Conservation (phyloP, 1,140 invertebrate genomes). For the Anoplophora glabripennis region DNA sequence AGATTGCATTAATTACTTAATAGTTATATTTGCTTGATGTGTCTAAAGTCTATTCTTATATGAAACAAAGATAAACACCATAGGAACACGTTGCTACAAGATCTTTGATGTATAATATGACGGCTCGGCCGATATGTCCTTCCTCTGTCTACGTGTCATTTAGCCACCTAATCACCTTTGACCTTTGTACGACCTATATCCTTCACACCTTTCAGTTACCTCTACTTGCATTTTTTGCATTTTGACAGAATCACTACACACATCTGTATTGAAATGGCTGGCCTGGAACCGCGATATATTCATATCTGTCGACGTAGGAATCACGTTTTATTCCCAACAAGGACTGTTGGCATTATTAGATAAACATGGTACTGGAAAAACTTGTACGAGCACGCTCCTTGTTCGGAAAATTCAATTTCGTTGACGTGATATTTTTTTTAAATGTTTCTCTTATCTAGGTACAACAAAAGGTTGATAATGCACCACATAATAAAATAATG, state of each 20-base stretch:
- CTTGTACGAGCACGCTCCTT: too few relatives aligned
- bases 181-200: constrained; percentile 52
- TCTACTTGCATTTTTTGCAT: constrained; percentile 47
- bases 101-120: constrained; percentile 37
- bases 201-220: constrained; percentile 42
- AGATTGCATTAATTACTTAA: too few relatives aligned
- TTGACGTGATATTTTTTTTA: too few relatives aligned
- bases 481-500: too few relatives aligned
- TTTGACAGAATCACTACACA: constrained; percentile 43
- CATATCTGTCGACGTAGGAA: too few relatives aligned
- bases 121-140: constrained; percentile 53
- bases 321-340: too few relatives aligned
- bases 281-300: too few relatives aligned
- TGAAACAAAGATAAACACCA: neutral
- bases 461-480: too few relatives aligned
- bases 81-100: constrained; percentile 7
- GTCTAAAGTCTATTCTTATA: neutral
- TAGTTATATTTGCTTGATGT: constrained; percentile 15
- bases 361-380: too few relatives aligned
- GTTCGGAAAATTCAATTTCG: too few relatives aligned
- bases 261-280: constrained; percentile 1
- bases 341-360: too few relatives aligned
- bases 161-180: constrained; percentile 36
- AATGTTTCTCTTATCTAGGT: too few relatives aligned
- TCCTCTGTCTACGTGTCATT: constrained; percentile 64